phyloP scores from a whole-genome alignment of 2,797 vertebrate genomes.

The Scleropages formosus region DNA sequence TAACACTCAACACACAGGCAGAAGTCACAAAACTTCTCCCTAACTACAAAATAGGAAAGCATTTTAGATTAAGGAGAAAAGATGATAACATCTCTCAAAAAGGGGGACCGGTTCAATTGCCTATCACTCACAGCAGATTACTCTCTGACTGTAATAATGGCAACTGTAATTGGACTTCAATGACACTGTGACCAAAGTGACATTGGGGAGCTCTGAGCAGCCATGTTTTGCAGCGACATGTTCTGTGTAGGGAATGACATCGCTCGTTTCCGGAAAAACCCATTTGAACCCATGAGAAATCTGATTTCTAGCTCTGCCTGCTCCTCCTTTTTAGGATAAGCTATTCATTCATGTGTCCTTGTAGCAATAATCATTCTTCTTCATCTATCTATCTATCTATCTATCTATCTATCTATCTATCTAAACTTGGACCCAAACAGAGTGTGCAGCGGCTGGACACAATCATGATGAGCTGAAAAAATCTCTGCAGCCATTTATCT shows the following conservation, averaged over 20 bases:
- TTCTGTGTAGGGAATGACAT: slow-evolving; percentile 35
- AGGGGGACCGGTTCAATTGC: slow-evolving; percentile 42
- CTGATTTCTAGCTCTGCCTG: slow-evolving; percentile 32
- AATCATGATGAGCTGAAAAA: too few species aligned
- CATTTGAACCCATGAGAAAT: slow-evolving; percentile 40
- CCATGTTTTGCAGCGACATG: slow-evolving; percentile 27
- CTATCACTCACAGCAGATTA: slow-evolving; percentile 48
- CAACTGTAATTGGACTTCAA: slow-evolving; percentile 39
- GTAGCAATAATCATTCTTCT: slow-evolving; percentile 5
- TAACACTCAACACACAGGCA: slow-evolving; percentile 15
- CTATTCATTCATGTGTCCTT: slow-evolving; percentile 27
- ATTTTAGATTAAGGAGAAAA: slow-evolving; percentile 39
- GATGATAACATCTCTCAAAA: slow-evolving; percentile 42
- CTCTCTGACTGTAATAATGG: slow-evolving; percentile 45
- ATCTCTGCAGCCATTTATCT: too few species aligned
- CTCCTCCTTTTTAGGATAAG: slow-evolving; percentile 18
- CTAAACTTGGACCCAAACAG: too few species aligned
- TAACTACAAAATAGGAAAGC: slow-evolving; percentile 35
- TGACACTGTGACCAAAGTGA: slow-evolving; percentile 43
- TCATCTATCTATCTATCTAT: not conserved
- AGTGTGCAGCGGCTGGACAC: too few species aligned
- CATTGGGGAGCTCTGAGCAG: slow-evolving; percentile 22
- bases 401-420: too few species aligned
- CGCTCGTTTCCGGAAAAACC: slow-evolving; percentile 34
- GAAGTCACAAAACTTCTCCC: slow-evolving; percentile 20